Conservation (phyloP, 2,797 vertebrate genomes). For the Macropus fuliginosus region DNA sequence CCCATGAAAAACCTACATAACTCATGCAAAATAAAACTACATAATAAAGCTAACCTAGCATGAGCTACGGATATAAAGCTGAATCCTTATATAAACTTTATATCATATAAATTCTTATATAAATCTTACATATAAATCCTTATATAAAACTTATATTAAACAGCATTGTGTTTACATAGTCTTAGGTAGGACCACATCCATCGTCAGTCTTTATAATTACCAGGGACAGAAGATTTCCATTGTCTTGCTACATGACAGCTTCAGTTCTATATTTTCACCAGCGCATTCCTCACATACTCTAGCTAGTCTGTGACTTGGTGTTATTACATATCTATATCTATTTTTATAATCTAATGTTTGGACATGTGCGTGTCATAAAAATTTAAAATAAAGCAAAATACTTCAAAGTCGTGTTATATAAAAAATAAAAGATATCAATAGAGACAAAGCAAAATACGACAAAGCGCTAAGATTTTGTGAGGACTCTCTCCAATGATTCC, state of each 20-base stretch:
- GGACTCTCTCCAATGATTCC: background rate
- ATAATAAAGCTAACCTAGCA: background rate
- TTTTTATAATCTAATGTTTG: background rate
- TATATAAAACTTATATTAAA: too few species aligned
- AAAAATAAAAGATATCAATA: background rate
- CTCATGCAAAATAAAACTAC: background rate
- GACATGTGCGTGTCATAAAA: background rate
- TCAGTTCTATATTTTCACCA: background rate
- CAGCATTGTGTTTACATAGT: too few species aligned
- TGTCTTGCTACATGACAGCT: background rate
- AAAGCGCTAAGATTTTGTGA: background rate
- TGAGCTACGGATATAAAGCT: background rate
- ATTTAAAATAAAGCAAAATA: background rate
- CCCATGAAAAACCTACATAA: background rate
- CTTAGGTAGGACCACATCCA: background rate
- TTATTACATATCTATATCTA: background rate
- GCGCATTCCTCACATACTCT: background rate
- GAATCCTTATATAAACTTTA: background rate
- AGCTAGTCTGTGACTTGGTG: background rate
- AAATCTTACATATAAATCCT: too few species aligned
- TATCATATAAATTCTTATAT: too few species aligned
- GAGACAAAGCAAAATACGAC: background rate
- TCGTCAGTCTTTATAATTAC: background rate
- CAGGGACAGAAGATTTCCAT: background rate
- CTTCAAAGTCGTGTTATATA: background rate